These are phyloP conservation scores for Epizoanthus scotinus DNA, from an alignment of 92 coral and sea anemone species.

Conservation along the genomic window DNA sequence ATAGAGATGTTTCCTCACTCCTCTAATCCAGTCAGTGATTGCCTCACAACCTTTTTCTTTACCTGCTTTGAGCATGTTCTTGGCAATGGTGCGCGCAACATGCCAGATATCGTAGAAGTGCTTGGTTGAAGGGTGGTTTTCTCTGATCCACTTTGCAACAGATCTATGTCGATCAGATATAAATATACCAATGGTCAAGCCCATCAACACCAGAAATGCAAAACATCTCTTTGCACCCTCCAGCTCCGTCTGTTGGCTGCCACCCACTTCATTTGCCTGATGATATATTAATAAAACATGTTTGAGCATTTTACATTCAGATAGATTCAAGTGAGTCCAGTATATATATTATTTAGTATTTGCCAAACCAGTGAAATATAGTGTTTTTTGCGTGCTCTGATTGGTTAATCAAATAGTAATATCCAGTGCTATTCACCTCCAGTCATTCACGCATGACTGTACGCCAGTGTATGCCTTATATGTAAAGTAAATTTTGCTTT, in stretches of 20 bases:
- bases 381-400: too few relatives aligned
- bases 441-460: too few relatives aligned
- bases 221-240: constrained; percentile 63
- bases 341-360: too few relatives aligned
- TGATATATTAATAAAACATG: too few relatives aligned
- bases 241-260: constrained; percentile 59
- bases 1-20: constrained; percentile 18
- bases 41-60: constrained; percentile 18
- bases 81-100: constrained; percentile 17
- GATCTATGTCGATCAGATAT: constrained; percentile 27
- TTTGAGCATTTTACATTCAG: too few relatives aligned
- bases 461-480: too few relatives aligned
- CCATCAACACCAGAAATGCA: constrained; percentile 25
- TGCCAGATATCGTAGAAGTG: constrained; percentile 39
- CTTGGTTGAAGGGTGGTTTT: neutral
- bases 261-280: constrained; percentile 59
- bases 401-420: too few relatives aligned
- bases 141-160: constrained; percentile 29
- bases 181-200: constrained; percentile 22
- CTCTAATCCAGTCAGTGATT: constrained; percentile 22
- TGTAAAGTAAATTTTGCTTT: too few relatives aligned
- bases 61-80: constrained; percentile 2
- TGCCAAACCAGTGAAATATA: too few relatives aligned
- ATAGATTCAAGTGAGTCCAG: too few relatives aligned
- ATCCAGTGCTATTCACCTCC: too few relatives aligned